Percentiles rank a stretch among this genome's conserved stretches.
Evolutionary conservation across 1,140 invertebrate genomes (phyloP).

Genomic region (Metaphire vulgaris): DNA sequence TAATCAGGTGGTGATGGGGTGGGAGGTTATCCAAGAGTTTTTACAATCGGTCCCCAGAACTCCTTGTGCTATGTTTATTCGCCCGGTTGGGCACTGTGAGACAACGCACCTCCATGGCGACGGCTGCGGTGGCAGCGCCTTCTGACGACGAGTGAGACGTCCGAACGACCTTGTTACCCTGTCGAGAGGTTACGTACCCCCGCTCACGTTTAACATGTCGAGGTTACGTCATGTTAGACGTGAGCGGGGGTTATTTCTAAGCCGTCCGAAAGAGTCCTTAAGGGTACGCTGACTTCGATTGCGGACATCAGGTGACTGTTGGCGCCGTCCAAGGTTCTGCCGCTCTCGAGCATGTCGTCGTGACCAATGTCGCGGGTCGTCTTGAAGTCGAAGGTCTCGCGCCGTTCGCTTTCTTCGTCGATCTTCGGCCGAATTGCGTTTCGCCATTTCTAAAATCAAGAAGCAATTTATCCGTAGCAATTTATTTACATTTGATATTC

Average conservation of each 20-base stretch:
- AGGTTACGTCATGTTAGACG: too few species aligned
- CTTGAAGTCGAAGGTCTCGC: background rate
- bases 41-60: too few species aligned
- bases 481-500: background rate
- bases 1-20: too few species aligned
- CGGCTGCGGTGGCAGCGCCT: too few species aligned
- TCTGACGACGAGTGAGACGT: too few species aligned
- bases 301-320: background rate
- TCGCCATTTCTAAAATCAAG: background rate
- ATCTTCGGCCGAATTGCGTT: background rate
- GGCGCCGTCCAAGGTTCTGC: background rate
- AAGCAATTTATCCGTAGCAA: background rate
- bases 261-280: background rate
- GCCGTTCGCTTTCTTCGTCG: background rate
- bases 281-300: background rate
- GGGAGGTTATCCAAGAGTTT: too few species aligned
- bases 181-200: too few species aligned
- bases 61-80: too few species aligned
- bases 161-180: too few species aligned
- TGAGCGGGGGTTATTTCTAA: background rate
- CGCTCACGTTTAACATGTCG: too few species aligned
- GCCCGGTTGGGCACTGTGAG: too few species aligned
- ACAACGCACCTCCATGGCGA: too few species aligned
- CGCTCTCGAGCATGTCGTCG: background rate
- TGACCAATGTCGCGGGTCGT: background rate